phyloP scores from a whole-genome alignment of 2,888 invertebrate genomes.

The Aelia acuminata region DNA sequence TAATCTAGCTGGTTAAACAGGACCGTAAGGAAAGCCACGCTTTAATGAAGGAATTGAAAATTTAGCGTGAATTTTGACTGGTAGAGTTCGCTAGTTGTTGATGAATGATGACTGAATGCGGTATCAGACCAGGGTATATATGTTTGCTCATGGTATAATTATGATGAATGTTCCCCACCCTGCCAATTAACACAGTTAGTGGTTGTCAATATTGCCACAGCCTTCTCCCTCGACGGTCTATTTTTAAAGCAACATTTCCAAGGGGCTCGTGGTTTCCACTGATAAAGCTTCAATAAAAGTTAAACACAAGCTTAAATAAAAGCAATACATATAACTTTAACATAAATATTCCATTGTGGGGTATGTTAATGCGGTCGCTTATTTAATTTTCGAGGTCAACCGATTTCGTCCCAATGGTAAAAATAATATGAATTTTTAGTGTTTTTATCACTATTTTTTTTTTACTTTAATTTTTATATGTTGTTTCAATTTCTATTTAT shows the following conservation, averaged over 20 bases:
- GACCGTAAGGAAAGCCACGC: background rate
- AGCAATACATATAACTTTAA: too few relatives aligned
- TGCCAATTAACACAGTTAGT: conserved; percentile 34
- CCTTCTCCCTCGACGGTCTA: background rate
- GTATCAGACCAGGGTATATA: conserved; percentile 5
- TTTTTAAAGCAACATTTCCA: background rate
- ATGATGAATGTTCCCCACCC: conserved; percentile 39
- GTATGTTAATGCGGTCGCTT: too few relatives aligned
- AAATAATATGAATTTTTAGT: too few relatives aligned
- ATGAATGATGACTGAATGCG: conserved; percentile 45
- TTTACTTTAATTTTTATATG: too few relatives aligned
- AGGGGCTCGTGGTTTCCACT: background rate
- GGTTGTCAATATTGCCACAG: conserved; percentile 32
- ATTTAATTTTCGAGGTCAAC: too few relatives aligned
- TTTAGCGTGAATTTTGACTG: background rate
- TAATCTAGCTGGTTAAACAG: background rate
- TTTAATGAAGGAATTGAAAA: conserved; percentile 33
- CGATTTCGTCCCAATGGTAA: too few relatives aligned
- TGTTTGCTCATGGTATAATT: conserved; percentile 40
- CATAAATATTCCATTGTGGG: background rate
- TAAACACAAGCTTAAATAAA: too few relatives aligned
- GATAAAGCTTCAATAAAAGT: background rate
- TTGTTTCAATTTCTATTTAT: too few relatives aligned
- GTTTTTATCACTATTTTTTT: too few relatives aligned
- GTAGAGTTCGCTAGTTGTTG: background rate